These are phyloP conservation scores for Hipposideros armiger DNA, from an alignment of 2,113 vertebrate species.

Conservation along the genomic window DNA sequence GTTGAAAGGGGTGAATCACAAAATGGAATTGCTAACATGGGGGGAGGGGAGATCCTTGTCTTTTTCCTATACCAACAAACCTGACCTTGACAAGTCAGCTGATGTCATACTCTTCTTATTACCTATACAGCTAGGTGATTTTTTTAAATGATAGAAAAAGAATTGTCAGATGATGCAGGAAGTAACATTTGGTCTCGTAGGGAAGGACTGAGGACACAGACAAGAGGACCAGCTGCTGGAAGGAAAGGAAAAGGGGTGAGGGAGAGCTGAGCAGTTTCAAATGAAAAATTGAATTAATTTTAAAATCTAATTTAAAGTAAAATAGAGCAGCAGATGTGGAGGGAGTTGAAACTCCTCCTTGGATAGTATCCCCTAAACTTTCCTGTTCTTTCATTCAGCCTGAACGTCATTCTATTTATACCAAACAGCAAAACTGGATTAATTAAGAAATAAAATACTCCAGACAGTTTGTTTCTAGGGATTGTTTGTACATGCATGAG, in stretches of 20 bases:
- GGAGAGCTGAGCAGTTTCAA: constrained; percentile 73
- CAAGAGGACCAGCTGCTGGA: constrained; percentile 66
- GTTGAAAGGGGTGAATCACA: not conserved
- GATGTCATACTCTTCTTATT: not conserved
- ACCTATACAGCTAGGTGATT: not conserved
- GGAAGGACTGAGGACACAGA: not conserved
- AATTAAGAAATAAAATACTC: constrained; percentile 86
- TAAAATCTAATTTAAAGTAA: constrained; percentile 85
- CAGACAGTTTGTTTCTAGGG: constrained; percentile 81
- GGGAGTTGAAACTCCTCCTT: constrained; percentile 86
- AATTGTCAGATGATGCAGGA: not conserved
- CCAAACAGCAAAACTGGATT: constrained; percentile 83
- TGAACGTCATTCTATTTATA: constrained; percentile 81
- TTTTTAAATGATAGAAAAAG: not conserved
- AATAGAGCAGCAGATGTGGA: constrained; percentile 86
- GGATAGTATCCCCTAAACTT: constrained; percentile 82
- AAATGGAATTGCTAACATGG: not conserved
- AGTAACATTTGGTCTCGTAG: constrained; percentile 64
- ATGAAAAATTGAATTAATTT: constrained; percentile 88
- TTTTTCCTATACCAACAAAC: not conserved
- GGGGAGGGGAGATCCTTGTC: not conserved
- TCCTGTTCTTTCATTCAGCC: constrained; percentile 72
- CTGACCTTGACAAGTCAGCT: not conserved
- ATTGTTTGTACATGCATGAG: constrained; percentile 79
- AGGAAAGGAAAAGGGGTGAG: constrained; percentile 55